These are phyloP conservation scores for Rhea pennata DNA, from an alignment of 2,113 vertebrate species.

Conservation along the genomic window DNA sequence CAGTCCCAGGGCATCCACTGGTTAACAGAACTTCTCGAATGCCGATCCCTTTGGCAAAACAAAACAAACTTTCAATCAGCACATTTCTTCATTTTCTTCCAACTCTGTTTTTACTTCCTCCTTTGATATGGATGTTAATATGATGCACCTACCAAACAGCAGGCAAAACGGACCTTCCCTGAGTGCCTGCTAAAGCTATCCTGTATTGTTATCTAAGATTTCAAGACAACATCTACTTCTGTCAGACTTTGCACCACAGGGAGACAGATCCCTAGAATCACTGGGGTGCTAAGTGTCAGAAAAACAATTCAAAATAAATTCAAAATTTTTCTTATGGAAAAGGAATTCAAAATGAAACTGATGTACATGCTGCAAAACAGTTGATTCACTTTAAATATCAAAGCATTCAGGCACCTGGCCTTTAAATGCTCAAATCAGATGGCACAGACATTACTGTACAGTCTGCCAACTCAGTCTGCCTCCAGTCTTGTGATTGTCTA, in stretches of 20 bases:
- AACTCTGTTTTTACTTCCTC: background rate
- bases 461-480: background rate
- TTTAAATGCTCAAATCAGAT: conserved; percentile 42
- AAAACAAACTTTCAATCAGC: background rate
- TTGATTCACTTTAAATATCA: conserved; percentile 41
- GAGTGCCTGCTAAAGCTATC: background rate
- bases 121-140: conserved; percentile 4
- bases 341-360: background rate
- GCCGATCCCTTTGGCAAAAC: conserved; percentile 46
- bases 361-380: conserved; percentile 34
- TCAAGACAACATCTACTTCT: background rate
- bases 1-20: conserved; percentile 65
- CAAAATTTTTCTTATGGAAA: background rate
- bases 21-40: conserved; percentile 73
- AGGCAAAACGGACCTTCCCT: background rate
- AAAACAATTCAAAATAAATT: conserved; percentile 1
- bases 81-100: conserved; percentile 3
- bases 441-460: conserved; percentile 3
- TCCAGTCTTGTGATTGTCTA: background rate
- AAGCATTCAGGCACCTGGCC: conserved; percentile 11
- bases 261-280: background rate
- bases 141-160: background rate
- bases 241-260: background rate
- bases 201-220: background rate
- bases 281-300: background rate